Percentiles rank a stretch among this genome's conserved stretches.
Conservation (phyloP, 2,888 invertebrate species). For the Toxonevra muliebris region DNA sequence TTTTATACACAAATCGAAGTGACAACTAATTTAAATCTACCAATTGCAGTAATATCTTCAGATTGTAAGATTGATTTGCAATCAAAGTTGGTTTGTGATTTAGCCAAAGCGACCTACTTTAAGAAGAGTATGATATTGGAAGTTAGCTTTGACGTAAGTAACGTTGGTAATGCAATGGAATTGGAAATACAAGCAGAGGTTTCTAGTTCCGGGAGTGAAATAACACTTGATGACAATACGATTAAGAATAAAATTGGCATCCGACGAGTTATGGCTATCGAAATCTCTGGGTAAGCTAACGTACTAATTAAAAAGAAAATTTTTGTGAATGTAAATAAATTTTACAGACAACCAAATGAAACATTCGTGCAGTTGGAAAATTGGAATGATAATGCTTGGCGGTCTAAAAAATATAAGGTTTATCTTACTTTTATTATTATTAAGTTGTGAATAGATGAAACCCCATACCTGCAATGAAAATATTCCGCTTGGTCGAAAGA, state of each 20-base stretch:
- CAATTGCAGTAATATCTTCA: constrained; percentile 42
- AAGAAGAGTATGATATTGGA: neutral
- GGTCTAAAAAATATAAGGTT: too few relatives aligned
- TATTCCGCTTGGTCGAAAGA: too few relatives aligned
- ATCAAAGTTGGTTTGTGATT: constrained; percentile 32
- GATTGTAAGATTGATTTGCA: constrained; percentile 38
- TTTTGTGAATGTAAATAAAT: neutral
- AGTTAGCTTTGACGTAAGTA: constrained; percentile 22
- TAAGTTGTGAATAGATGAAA: neutral
- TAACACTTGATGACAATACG: constrained; percentile 3
- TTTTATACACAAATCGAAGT: constrained; percentile 58
- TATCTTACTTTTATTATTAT: too few relatives aligned
- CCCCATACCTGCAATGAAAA: too few relatives aligned
- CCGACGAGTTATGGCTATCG: neutral
- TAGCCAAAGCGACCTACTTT: constrained; percentile 38
- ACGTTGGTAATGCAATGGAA: neutral
- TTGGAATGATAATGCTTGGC: too few relatives aligned
- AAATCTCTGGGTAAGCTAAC: constrained; percentile 16
- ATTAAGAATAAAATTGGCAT: constrained; percentile 11
- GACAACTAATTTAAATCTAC: constrained; percentile 50
- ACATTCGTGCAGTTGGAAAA: too few relatives aligned
- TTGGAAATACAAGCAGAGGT: constrained; percentile 18
- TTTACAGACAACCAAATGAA: neutral
- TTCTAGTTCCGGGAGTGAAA: constrained; percentile 22
- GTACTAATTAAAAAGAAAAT: too few relatives aligned